These are phyloP conservation scores for Pachypeltis micranthus DNA, from an alignment of 1,140 invertebrate species.

Conservation along the genomic window DNA sequence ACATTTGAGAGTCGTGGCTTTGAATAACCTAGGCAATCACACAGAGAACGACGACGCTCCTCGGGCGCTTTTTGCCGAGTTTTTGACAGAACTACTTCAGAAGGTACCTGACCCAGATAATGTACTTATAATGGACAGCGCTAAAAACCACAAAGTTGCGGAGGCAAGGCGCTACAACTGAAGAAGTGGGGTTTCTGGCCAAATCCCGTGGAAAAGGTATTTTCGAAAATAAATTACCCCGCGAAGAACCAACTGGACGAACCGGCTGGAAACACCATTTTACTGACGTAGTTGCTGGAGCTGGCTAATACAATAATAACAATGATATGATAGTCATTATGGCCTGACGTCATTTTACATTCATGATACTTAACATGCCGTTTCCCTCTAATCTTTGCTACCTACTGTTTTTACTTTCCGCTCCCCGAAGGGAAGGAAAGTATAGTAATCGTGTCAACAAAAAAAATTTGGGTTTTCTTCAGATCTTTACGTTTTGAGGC, in stretches of 20 bases:
- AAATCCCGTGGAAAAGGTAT: not conserved
- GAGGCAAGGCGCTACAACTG: not conserved
- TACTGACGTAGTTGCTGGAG: not conserved
- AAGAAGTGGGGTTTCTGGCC: not conserved
- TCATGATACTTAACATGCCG: too few species aligned
- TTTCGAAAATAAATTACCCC: not conserved
- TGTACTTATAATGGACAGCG: not conserved
- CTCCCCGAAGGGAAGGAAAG: too few species aligned
- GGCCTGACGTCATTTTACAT: too few species aligned
- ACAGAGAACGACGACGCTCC: not conserved
- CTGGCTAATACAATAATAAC: too few species aligned
- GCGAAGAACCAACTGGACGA: not conserved
- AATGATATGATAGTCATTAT: too few species aligned
- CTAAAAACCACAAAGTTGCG: not conserved
- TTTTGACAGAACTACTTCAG: not conserved
- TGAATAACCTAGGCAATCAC: not conserved
- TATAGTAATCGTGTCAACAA: too few species aligned
- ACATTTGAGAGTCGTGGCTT: not conserved
- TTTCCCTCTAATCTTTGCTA: too few species aligned
- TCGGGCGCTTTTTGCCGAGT: not conserved
- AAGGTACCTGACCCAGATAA: not conserved
- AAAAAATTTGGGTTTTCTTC: too few species aligned
- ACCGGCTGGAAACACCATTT: not conserved
- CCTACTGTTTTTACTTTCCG: too few species aligned
- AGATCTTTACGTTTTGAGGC: too few species aligned